Evolutionary conservation across 2,888 invertebrate species (phyloP).

Genomic region (Cyrtodaria siliqua): DNA sequence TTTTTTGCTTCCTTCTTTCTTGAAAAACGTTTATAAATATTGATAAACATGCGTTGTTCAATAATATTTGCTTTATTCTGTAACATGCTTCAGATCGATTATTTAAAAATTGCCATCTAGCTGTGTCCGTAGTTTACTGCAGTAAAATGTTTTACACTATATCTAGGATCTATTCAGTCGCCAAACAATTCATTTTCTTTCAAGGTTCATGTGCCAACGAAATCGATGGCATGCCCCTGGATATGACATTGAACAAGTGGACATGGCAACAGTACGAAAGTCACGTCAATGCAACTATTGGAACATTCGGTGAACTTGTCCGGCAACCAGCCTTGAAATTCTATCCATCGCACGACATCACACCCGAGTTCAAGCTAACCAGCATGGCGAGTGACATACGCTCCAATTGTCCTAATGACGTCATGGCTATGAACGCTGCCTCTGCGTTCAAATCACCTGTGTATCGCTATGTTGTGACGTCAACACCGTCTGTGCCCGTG

Average conservation of each 20-base stretch:
- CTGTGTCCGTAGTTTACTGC: no score
- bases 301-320: slow-evolving; percentile 72
- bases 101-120: no score
- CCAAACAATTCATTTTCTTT: slow-evolving; percentile 11
- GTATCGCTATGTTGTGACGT: slow-evolving; percentile 76
- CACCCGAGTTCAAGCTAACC: slow-evolving; percentile 76
- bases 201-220: slow-evolving; percentile 79
- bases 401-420: slow-evolving; percentile 76
- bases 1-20: no score
- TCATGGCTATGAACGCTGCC: slow-evolving; percentile 63
- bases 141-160: no score
- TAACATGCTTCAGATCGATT: no score
- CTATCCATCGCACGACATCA: slow-evolving; percentile 61
- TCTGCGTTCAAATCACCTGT: slow-evolving; percentile 66
- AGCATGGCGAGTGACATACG: slow-evolving; percentile 81
- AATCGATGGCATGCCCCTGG: slow-evolving; percentile 71
- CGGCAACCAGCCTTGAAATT: slow-evolving; percentile 60
- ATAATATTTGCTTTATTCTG: no score
- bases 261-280: slow-evolving; percentile 75
- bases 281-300: slow-evolving; percentile 73
- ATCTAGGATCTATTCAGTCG: no score
- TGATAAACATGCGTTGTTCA: no score
- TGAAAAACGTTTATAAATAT: no score
- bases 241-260: slow-evolving; percentile 70
- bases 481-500: slow-evolving; percentile 71